Evolutionary conservation across 2,888 invertebrate genomes (phyloP), one percentile per base, ranked within the genome.

Genomic region (Epinotia bilunana): DNA sequence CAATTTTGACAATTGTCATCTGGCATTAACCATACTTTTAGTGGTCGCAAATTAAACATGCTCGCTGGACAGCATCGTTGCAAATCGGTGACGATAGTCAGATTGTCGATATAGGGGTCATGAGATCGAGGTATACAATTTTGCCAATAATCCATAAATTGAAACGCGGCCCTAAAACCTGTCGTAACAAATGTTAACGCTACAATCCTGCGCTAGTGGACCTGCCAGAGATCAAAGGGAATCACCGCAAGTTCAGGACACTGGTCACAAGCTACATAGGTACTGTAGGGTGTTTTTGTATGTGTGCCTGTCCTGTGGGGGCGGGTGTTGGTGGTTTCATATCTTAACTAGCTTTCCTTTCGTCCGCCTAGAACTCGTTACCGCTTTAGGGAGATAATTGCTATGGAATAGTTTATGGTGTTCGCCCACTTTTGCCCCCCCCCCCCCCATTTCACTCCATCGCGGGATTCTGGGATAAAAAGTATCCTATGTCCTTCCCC

Each of bases 231-330:
- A 98, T 98, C 95, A 98, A 98, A 95, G 99, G 98, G 94, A 98
- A 98, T 95, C 98, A 99, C 96, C 98, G 98, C 96, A 99, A 99
- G 96, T 99, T 99, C 97, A 97, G 99, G 95, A 99, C 98, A 95
- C 97, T 99, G 96, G 99, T 99, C 95, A 98, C 98, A 96, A 98
- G 98, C 95, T 99, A 98, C 94, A 98, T 99, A 98, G 99, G 99
- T 99, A 99, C 88, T 87, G 91, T 88, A 86, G 88, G 86, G 87
- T 80, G 80, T 78, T n/a, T 77, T 75, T 69, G 65, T 76, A 75
- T 76, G 77, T 77, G 78, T 77, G 77, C 73, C 67, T 65, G 74
- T 74, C 69, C 63, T 11, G 13, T 18, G 78, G 78, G 78, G 67
- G 77, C 72, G 78, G 79, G 78, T 77, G 79, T 79, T 80, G 81